Conservation (phyloP, 2,797 vertebrate genomes). For the Anguilla megastoma region DNA sequence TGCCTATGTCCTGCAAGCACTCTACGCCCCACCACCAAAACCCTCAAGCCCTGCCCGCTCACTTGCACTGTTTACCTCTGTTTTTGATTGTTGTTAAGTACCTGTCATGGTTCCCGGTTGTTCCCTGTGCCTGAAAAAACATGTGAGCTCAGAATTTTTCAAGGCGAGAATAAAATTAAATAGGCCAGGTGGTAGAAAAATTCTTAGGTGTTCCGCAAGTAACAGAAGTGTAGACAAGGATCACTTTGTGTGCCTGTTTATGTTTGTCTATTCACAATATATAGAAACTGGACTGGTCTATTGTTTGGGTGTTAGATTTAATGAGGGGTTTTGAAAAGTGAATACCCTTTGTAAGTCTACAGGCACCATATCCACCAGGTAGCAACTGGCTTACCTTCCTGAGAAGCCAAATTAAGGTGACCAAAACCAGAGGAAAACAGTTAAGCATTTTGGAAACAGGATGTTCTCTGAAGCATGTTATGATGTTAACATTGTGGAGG, state of each 20-base stretch:
- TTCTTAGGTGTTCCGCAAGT: constrained; percentile 44
- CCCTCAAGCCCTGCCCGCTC: constrained; percentile 53
- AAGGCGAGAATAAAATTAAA: constrained; percentile 57
- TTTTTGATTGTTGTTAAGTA: constrained; percentile 74
- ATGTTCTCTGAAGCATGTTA: too few species aligned
- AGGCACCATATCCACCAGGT: background rate
- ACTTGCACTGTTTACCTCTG: constrained; percentile 65
- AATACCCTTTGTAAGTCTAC: background rate
- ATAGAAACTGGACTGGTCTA: background rate
- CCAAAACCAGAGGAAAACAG: background rate
- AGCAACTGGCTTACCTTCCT: background rate
- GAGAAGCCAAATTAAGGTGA: background rate
- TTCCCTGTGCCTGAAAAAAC: constrained; percentile 65
- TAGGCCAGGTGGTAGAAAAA: constrained; percentile 53
- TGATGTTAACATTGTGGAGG: too few species aligned
- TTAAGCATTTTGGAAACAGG: too few species aligned
- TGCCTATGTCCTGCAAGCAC: constrained; percentile 55
- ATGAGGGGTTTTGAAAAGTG: background rate
- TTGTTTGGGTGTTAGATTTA: background rate
- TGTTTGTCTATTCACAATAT: constrained; percentile 19
- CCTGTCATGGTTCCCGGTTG: constrained; percentile 64
- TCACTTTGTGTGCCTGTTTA: constrained; percentile 43
- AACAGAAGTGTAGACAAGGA: constrained; percentile 50
- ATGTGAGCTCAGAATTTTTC: constrained; percentile 68
- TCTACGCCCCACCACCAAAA: constrained; percentile 41